Evolutionary conservation across 2,113 vertebrate genomes (phyloP), one percentile per base, ranked within the genome.

Genomic region (Serilophus lunatus): DNA sequence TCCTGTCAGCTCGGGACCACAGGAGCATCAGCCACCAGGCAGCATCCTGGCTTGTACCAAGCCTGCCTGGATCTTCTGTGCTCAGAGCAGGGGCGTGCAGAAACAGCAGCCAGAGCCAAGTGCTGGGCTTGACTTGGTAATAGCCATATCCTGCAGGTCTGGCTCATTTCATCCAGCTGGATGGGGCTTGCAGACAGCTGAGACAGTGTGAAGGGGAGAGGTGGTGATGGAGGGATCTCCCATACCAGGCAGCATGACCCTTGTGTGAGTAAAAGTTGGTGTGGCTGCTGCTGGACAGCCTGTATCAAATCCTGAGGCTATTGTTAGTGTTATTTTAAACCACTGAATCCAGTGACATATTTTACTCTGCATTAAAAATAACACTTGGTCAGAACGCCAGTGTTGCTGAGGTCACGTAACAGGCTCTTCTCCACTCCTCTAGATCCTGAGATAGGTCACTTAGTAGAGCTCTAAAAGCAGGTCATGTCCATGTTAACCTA

Each of bases 241-340:
- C 2, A 1, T 38, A 35, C 28, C 1, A 5, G 57, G 36, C 0
- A 0, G 28, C 0, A 1, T 38, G 60, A 63, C 74, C 22, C 38
- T 4, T 26, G 11, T 51, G 6, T 23, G 63, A 19, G 49, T 77
- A 44, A 44, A 44, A 54, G 65, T 29, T 45, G 20, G 15, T 35
- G 53, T 53, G 64, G 33, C 11, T 74, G 66, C 45, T 59, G 65
- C 35, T 0, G 6, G 40, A 64, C 53, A 85, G 74, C 33, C 56
- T 47, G 4, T 82, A 23, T 75, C 53, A 54, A 82, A 68, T 85
- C 74, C 50, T 63, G 6, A 50, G 61, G 82, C 56, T 93, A 3
- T 56, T 53, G 49, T 70, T 80, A n/a, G 38, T 1, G 0, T 77
- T 70, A 12, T 7, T 82, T 78, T 59, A 63, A 91, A 59, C 47